Evolutionary conservation across 2,797 vertebrate species (phyloP).

Genomic region (Lepidocolaptes lacrymiger): DNA sequence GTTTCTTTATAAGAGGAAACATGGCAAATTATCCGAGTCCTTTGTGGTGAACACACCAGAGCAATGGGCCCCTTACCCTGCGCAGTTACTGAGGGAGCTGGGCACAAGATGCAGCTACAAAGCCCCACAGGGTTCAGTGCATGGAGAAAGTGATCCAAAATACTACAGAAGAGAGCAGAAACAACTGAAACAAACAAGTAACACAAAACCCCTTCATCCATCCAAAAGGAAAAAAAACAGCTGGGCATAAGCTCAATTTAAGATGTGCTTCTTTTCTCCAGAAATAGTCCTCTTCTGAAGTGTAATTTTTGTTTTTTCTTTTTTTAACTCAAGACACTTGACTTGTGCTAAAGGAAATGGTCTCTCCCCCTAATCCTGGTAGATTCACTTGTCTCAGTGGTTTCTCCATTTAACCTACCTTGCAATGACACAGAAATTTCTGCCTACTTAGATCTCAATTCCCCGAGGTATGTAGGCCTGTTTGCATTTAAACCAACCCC

Average conservation of each 20-base stretch:
- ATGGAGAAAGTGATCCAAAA: background rate
- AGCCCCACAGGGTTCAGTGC: background rate
- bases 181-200: background rate
- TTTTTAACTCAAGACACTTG: background rate
- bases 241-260: background rate
- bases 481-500: background rate
- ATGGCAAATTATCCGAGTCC: background rate
- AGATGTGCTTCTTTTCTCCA: background rate
- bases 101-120: background rate
- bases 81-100: background rate
- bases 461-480: background rate
- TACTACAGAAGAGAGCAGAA: background rate
- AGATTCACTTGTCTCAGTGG: background rate
- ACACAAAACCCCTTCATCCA: background rate
- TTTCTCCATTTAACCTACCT: background rate
- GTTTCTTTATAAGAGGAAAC: background rate
- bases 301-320: background rate
- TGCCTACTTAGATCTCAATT: background rate
- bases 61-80: background rate
- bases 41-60: rapidly evolving
- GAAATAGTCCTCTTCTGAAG: background rate
- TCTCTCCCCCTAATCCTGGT: background rate
- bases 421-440: background rate
- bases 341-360: background rate
- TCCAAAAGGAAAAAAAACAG: background rate